These are phyloP conservation scores for Lapara coniferarum DNA, from an alignment of 2,888 invertebrate species.

Conservation along the genomic window DNA sequence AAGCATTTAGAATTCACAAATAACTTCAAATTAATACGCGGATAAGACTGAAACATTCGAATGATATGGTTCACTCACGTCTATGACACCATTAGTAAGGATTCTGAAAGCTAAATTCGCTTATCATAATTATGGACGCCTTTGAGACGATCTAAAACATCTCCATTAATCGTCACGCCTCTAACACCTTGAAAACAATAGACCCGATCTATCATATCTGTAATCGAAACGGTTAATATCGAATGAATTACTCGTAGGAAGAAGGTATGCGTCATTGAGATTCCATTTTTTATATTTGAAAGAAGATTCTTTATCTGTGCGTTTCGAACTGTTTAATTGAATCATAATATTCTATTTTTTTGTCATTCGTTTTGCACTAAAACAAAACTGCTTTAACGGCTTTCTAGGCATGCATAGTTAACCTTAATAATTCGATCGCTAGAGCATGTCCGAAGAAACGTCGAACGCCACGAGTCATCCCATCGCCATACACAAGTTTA, in stretches of 20 bases:
- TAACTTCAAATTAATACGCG: too few relatives aligned
- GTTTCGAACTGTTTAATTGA: not conserved
- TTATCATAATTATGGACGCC: not conserved
- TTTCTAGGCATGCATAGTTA: slow-evolving; percentile 3
- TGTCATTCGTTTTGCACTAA: not conserved
- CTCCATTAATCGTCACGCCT: not conserved
- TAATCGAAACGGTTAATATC: not conserved
- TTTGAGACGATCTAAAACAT: not conserved
- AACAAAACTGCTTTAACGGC: not conserved
- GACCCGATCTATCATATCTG: not conserved
- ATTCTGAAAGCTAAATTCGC: not conserved
- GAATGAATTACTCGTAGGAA: not conserved
- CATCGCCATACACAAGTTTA: not conserved
- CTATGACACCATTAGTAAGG: not conserved
- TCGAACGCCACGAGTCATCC: slow-evolving; percentile 25
- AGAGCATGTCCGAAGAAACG: slow-evolving; percentile 33
- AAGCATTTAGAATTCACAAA: too few relatives aligned
- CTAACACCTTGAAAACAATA: not conserved
- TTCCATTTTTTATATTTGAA: not conserved
- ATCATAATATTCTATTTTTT: not conserved
- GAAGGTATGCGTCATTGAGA: not conserved
- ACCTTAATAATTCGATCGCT: slow-evolving; percentile 22
- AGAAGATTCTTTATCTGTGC: not conserved
- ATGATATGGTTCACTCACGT: not conserved
- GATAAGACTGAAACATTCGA: too few relatives aligned